Evolutionary conservation across 2,888 invertebrate species (phyloP), one percentile per base, ranked within the genome.

Genomic region (Lordiphosa fenestrarum): DNA sequence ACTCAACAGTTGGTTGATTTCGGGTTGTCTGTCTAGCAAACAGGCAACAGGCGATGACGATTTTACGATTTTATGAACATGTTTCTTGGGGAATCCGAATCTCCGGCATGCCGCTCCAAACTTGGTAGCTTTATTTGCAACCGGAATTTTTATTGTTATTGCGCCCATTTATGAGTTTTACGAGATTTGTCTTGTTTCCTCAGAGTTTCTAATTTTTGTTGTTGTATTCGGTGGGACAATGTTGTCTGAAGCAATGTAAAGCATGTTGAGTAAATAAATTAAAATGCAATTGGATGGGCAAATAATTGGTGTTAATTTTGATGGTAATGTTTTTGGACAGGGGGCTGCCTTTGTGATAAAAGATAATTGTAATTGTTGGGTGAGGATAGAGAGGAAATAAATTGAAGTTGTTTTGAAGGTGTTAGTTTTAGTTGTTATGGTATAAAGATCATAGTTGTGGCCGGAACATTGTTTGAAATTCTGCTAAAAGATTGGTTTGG

Each of bases 1-100:
- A 76, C 71, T 87, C 88, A 88, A 88, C 88, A 88, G 88, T 87
- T 88, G 87, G 87, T 73, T 71, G 65, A 33, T 49, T 40, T 63
- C 61, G 37, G 53, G 42, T 30, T 33, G 36, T 37, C 37, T 13
- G 37, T 37, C 52, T 30, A 47, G 38, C 35, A 15, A 15, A 15
- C 15, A 15, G 55, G 77, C 84, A 83, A 83, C 84, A 80, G 84
- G 73, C 84, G 54, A 63, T 53, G 61, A 58, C 53, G 65, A 58
- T 71, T 74, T 81, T 77, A 58, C 53, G 65, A 58, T 71, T 74
- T 81, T 77, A 80, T 84, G 70, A 72, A 80, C 84, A 71, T 77
- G 73, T 70, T 70, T 65, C 69, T 64, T 76, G 55, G 55, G 39
- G 54, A 60, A 41, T 62, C 70, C 69, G 64, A 58, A 39, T 51